Evolutionary conservation across 1,140 invertebrate genomes (phyloP), one percentile per base, ranked within the genome.

Genomic region (Tribolium madens): DNA sequence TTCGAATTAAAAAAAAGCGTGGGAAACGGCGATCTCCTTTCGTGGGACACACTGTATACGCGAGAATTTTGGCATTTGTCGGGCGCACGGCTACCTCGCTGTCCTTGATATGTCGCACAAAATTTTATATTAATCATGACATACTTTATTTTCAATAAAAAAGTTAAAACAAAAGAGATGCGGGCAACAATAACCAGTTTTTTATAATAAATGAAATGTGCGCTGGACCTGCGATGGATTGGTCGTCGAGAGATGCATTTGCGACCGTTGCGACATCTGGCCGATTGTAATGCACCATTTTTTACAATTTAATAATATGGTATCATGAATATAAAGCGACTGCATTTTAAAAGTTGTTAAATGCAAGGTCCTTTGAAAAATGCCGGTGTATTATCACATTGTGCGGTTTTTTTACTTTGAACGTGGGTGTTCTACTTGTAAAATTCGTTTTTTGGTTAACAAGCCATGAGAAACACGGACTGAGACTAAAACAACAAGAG

Each of bases 291-390:
- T 75, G 72, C 76, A 78, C 72, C 64, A 78, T 78, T 78, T 78
- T 77, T 78, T 78, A 73, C 76, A 78, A 78, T 75, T 78, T 78
- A 78, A 78, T 78, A 78, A 78, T 78, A 78, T 74, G 76, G 76
- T 78, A 78, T 78, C 76, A 73, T 78, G 76, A 78, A 78, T 78
- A 42, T 68, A 60, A 77, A 77, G 64, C 73, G 70, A 77, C 76
- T 74, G 76, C 76, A 78, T 78, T 70, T 78, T 71, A 75, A 75
- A 75, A 78, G 72, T 74, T 52, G 72, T 75, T 70, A 78, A 74
- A 74, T 75, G 52, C 64, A 69, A 70, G 26, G 76, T 48, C 69
- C 73, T 78, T 78, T 78, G 60, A 69, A 75, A 75, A 75, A 78
- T 60, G 76, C 76, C 71, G 76, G 70, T 64, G 53, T 50, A 64